Conservation (phyloP, 2,113 vertebrate genomes). For the Gobius niger region DNA sequence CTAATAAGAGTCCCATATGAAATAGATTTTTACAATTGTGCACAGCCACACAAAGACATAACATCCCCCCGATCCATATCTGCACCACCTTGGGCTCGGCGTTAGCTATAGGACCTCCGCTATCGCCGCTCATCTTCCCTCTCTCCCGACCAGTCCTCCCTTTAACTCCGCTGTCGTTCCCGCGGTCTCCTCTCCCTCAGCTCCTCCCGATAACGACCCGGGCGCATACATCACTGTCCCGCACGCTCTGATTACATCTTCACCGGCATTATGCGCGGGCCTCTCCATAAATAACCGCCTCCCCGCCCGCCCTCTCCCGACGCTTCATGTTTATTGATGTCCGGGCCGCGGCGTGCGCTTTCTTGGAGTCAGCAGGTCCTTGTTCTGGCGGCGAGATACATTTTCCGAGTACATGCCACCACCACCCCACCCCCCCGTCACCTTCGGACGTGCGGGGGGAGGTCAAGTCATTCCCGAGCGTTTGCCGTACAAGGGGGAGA, state of each 20-base stretch:
- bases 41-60: conserved; percentile 9
- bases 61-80: conserved; percentile 13
- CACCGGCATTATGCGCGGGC: conserved; percentile 53
- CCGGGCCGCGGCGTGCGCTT: neutral
- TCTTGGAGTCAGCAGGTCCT: conserved; percentile 23
- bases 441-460: neutral
- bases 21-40: neutral
- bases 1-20: neutral
- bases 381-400: conserved; percentile 8
- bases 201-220: conserved; percentile 34
- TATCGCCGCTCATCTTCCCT: conserved; percentile 12
- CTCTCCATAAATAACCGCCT: conserved; percentile 57
- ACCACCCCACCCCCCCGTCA: neutral
- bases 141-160: neutral
- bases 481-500: neutral
- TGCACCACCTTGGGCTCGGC: conserved; percentile 26
- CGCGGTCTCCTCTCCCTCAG: conserved; percentile 7
- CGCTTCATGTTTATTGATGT: conserved; percentile 66
- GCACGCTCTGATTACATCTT: conserved; percentile 59
- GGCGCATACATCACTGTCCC: conserved; percentile 50
- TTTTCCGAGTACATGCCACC: neutral
- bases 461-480: neutral
- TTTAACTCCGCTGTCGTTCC: conserved; percentile 4
- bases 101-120: conserved; percentile 22
- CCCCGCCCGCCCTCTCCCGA: conserved; percentile 23